These are phyloP conservation scores for Creontiades dilutus DNA, from an alignment of 2,888 invertebrate species.

Conservation along the genomic window DNA sequence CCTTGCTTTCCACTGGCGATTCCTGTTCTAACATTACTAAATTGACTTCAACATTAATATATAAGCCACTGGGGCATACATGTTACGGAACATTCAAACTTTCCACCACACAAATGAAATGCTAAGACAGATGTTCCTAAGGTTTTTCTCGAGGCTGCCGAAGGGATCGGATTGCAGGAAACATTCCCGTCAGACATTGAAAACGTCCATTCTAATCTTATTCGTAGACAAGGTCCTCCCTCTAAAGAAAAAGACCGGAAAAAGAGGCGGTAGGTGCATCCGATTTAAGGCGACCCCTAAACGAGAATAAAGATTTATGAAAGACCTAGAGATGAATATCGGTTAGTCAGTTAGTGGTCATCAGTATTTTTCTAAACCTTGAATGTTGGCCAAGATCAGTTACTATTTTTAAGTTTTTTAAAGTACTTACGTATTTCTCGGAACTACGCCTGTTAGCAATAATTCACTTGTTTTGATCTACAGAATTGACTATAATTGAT, in stretches of 20 bases:
- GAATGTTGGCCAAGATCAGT: neutral
- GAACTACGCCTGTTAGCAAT: neutral
- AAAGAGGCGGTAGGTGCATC: neutral
- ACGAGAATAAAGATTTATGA: neutral
- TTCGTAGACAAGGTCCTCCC: neutral
- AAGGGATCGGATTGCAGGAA: neutral
- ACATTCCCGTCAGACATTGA: neutral
- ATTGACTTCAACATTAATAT: too few species aligned
- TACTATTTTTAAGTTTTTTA: neutral
- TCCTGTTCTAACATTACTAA: too few species aligned
- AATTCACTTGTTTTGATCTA: neutral
- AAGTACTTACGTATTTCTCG: neutral
- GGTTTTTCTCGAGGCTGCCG: neutral
- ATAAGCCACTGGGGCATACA: too few species aligned
- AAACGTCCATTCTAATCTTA: neutral
- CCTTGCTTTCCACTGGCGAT: too few species aligned
- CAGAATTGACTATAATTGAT: too few species aligned
- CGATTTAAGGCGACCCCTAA: neutral
- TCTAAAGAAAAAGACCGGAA: neutral
- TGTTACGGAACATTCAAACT: too few species aligned
- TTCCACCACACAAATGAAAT: neutral
- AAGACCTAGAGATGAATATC: slow-evolving; percentile 10
- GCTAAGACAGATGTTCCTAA: neutral
- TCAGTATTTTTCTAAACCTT: neutral
- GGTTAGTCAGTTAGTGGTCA: neutral